Conservation (phyloP, 1,140 invertebrate species). For the Cydia amplana region DNA sequence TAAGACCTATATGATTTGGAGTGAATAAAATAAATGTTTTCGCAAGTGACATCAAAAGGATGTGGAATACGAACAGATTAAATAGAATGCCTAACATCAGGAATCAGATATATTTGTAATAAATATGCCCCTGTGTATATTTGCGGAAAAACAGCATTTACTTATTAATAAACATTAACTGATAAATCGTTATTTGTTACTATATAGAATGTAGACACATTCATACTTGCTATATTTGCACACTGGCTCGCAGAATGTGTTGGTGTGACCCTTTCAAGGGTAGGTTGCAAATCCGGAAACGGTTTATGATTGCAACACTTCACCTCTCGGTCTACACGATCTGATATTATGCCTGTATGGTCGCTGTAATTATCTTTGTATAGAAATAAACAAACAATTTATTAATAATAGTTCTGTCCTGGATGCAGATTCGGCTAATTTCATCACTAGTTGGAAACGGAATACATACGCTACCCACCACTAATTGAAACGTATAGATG, state of each 20-base stretch:
- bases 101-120: not conserved
- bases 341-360: conserved; percentile 4
- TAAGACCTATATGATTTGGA: too few relatives aligned
- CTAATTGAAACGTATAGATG: too few relatives aligned
- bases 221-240: not conserved
- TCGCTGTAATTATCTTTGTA: not conserved
- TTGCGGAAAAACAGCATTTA: not conserved
- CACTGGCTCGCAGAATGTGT: not conserved
- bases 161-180: not conserved
- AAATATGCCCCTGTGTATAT: not conserved
- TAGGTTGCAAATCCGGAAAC: conserved; percentile 6
- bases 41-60: too few relatives aligned
- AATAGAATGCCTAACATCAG: too few relatives aligned
- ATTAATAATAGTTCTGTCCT: too few relatives aligned
- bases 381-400: not conserved
- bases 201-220: not conserved
- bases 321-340: conserved; percentile 14
- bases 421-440: too few relatives aligned
- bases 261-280: conserved; percentile 27
- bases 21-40: too few relatives aligned
- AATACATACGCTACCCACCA: too few relatives aligned
- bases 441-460: too few relatives aligned
- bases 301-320: not conserved
- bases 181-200: not conserved
- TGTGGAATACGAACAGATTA: too few relatives aligned